Evolutionary conservation across 2,113 vertebrate genomes (phyloP).

Genomic region (Peromyscus maniculatus): DNA sequence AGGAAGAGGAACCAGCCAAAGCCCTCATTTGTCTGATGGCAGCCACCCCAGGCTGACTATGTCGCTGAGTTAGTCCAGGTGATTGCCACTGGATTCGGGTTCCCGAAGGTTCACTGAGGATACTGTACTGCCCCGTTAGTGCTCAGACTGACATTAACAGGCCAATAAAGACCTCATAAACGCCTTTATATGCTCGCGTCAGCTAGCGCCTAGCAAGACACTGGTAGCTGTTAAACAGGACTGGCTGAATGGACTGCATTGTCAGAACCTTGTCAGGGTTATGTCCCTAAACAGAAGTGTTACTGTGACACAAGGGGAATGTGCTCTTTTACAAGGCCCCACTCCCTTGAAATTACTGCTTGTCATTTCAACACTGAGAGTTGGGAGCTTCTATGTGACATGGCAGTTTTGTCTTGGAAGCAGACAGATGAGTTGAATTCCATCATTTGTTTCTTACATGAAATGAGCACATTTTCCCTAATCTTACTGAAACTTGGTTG

Average conservation of each 20-base stretch:
- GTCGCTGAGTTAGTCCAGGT: conserved; percentile 80
- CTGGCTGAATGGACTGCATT: conserved; percentile 30
- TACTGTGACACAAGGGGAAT: not conserved
- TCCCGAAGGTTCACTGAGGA: conserved; percentile 45
- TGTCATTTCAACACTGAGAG: conserved; percentile 50
- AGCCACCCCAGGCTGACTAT: conserved; percentile 81
- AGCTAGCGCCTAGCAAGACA: not conserved
- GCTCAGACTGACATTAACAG: conserved; percentile 80
- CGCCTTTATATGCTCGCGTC: conserved; percentile 15
- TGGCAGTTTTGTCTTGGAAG: conserved; percentile 5
- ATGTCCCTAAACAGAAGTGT: conserved; percentile 6
- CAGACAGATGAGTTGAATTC: not conserved
- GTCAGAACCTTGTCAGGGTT: conserved; percentile 44
- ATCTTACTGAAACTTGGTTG: conserved; percentile 22
- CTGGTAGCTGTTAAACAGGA: conserved; percentile 33
- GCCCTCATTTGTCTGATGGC: conserved; percentile 83
- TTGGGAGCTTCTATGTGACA: not conserved
- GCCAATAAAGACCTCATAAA: conserved; percentile 84
- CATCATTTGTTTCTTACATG: not conserved
- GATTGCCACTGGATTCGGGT: conserved; percentile 75
- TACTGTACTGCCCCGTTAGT: conserved; percentile 79
- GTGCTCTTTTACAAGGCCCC: conserved; percentile 19
- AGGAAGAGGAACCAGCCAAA: conserved; percentile 77
- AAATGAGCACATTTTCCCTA: not conserved
- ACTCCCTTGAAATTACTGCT: not conserved